phyloP scores from a whole-genome alignment of 2,797 vertebrate species.

The Hephaestus fuliginosus region DNA sequence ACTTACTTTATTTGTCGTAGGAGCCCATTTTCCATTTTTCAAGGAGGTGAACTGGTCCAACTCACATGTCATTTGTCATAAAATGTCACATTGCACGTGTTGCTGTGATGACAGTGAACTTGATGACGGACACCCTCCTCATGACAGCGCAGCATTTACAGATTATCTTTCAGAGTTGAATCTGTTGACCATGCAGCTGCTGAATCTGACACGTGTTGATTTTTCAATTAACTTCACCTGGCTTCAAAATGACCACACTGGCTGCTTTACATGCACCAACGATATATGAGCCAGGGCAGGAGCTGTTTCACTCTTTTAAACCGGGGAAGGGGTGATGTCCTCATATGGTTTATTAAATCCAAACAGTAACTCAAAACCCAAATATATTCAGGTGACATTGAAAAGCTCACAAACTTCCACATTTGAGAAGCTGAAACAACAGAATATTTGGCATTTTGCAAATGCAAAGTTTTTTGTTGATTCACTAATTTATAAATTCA shows the following conservation, averaged over 20 bases:
- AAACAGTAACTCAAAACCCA: neutral
- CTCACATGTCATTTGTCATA: neutral
- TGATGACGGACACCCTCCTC: neutral
- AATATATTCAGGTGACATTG: neutral
- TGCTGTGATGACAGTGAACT: neutral
- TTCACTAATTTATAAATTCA: neutral
- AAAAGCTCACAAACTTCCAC: neutral
- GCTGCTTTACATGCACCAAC: neutral
- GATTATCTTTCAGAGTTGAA: too few relatives aligned
- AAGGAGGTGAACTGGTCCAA: neutral
- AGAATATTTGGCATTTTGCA: neutral
- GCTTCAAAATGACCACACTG: neutral
- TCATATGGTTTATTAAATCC: neutral
- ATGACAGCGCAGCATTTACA: too few relatives aligned
- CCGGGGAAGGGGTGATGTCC: neutral
- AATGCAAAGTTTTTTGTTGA: neutral
- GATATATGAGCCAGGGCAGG: too few relatives aligned
- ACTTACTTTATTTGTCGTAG: constrained; percentile 7
- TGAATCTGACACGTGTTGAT: neutral
- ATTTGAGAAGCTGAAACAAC: neutral
- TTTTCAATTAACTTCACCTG: neutral
- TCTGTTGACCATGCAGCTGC: too few relatives aligned
- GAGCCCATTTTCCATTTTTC: neutral
- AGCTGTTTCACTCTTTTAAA: neutral
- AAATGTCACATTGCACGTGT: neutral